Evolutionary conservation across 2,797 vertebrate species (phyloP).

Genomic region (Oreochromis mossambicus): DNA sequence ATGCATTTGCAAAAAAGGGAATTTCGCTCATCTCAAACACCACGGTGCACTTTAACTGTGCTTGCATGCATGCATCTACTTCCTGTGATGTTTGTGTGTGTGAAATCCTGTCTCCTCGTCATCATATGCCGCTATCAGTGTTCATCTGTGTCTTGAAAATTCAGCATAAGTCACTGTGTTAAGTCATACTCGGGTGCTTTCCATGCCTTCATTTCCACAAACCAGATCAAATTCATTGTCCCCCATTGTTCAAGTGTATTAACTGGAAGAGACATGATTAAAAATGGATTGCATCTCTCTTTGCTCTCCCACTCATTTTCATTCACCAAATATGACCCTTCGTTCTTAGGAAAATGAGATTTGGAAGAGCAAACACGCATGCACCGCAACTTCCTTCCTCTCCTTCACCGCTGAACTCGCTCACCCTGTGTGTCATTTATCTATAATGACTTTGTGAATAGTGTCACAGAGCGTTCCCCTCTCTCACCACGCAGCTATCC

Average conservation of each 20-base stretch:
- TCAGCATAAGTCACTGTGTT: slow-evolving; percentile 27
- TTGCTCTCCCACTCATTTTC: slow-evolving; percentile 53
- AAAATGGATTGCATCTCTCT: slow-evolving; percentile 60
- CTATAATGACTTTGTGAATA: slow-evolving; percentile 90
- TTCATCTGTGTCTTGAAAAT: slow-evolving; percentile 26
- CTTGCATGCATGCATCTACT: background rate
- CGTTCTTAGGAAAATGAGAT: slow-evolving; percentile 64
- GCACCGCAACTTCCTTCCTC: slow-evolving; percentile 59
- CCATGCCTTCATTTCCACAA: slow-evolving; percentile 40
- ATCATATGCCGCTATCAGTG: background rate
- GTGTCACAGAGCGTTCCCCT: slow-evolving; percentile 77
- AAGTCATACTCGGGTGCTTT: slow-evolving; percentile 36
- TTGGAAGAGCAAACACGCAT: slow-evolving; percentile 57
- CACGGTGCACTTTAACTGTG: background rate
- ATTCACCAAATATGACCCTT: slow-evolving; percentile 51
- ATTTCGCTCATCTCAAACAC: background rate
- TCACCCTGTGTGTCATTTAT: slow-evolving; percentile 85
- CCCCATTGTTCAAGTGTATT: slow-evolving; percentile 55
- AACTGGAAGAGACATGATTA: slow-evolving; percentile 62
- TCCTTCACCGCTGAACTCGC: slow-evolving; percentile 35
- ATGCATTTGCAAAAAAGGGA: background rate
- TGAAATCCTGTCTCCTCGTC: background rate
- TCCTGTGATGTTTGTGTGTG: background rate
- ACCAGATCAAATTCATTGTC: slow-evolving; percentile 56
- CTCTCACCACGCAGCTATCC: slow-evolving; percentile 56